Conservation (phyloP, 2,888 invertebrate species). For the Athripsodes cinereus region DNA sequence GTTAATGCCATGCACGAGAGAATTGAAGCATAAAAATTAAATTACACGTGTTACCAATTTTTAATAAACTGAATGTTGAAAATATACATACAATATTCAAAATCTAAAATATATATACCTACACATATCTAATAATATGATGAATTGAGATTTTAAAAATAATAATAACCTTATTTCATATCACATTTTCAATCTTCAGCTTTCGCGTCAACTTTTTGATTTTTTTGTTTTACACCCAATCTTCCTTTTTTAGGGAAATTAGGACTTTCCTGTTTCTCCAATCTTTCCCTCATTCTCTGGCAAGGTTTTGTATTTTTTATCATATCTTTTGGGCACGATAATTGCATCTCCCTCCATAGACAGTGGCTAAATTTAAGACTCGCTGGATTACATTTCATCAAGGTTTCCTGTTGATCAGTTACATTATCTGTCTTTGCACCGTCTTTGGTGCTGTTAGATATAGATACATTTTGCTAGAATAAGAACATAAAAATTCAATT, state of each 20-base stretch:
- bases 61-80: too few relatives aligned
- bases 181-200: background rate
- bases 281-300: conserved; percentile 33
- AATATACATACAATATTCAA: too few relatives aligned
- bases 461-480: background rate
- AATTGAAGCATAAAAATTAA: too few relatives aligned
- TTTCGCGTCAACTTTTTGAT: background rate
- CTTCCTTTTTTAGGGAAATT: conserved; percentile 11
- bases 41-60: too few relatives aligned
- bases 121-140: too few relatives aligned
- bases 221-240: background rate
- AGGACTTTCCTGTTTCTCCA: conserved; percentile 30
- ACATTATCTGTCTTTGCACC: background rate
- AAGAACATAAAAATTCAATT: background rate
- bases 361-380: conserved; percentile 35
- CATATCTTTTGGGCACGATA: conserved; percentile 37
- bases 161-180: too few relatives aligned
- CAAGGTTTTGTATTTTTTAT: conserved; percentile 36
- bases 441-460: background rate
- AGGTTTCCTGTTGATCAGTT: background rate
- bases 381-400: conserved; percentile 33
- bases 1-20: too few relatives aligned
- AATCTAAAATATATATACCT: too few relatives aligned
- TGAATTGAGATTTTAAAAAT: too few relatives aligned
- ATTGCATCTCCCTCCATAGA: conserved; percentile 37